Evolutionary conservation across 2,113 vertebrate genomes (phyloP).

Genomic region (Empidonax alnorum): DNA sequence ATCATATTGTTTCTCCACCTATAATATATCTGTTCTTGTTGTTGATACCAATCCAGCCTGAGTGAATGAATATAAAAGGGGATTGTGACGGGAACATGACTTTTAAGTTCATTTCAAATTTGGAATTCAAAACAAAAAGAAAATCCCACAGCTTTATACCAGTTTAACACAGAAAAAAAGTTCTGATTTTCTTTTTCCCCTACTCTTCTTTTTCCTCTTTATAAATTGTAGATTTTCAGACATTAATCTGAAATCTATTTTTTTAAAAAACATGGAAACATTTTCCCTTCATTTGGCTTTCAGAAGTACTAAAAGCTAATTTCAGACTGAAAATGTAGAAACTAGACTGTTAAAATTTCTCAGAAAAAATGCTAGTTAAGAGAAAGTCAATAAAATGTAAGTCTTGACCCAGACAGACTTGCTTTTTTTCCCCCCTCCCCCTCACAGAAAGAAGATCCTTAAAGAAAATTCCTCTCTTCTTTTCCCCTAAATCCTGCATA

Average conservation of each 20-base stretch:
- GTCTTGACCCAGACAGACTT: neutral
- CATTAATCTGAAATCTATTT: neutral
- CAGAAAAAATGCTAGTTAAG: neutral
- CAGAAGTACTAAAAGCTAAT: neutral
- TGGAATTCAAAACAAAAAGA: neutral
- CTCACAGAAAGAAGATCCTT: neutral
- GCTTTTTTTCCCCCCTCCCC: neutral
- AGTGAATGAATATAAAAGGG: neutral
- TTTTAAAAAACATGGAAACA: neutral
- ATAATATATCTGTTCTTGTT: neutral
- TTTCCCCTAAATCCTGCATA: neutral
- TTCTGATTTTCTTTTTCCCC: neutral
- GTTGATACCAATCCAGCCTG: neutral
- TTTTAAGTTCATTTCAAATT: neutral
- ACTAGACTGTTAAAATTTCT: neutral
- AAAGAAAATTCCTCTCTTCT: neutral
- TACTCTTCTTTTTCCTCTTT: neutral
- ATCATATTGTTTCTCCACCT: neutral
- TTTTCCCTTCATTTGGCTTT: neutral
- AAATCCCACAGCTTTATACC: neutral
- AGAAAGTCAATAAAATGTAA: neutral
- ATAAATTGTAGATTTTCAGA: neutral
- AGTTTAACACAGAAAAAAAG: neutral
- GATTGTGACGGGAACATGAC: neutral
- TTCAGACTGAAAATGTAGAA: neutral